Evolutionary conservation across 2,888 invertebrate species (phyloP).

Genomic region (Synanthedon tipuliformis): DNA sequence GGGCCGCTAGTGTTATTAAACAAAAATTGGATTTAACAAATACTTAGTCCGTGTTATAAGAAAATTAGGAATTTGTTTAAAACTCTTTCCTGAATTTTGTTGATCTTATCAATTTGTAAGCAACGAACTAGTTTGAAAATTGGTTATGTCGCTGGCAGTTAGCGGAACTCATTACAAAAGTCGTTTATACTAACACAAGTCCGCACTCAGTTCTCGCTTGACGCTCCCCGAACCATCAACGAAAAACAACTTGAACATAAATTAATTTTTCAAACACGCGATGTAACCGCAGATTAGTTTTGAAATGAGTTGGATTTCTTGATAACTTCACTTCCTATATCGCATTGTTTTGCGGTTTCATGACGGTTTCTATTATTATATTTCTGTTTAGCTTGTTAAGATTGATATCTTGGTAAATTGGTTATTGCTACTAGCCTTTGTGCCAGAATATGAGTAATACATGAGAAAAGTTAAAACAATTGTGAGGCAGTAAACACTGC

Average conservation of each 20-base stretch:
- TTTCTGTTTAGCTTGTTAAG: constrained; percentile 31
- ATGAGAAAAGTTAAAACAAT: too few species aligned
- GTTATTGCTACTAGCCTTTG: too few species aligned
- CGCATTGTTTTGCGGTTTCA: constrained; percentile 40
- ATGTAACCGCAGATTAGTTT: constrained; percentile 44
- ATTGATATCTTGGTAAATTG: constrained; percentile 28
- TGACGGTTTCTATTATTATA: constrained; percentile 33
- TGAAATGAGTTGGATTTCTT: constrained; percentile 46
- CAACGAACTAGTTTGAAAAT: constrained; percentile 25
- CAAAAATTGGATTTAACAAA: too few species aligned
- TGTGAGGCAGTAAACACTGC: too few species aligned
- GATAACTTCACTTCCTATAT: constrained; percentile 34
- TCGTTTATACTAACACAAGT: constrained; percentile 38
- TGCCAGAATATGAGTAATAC: too few species aligned
- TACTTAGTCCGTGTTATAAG: background rate
- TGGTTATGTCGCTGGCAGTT: constrained; percentile 39
- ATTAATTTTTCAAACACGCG: constrained; percentile 62
- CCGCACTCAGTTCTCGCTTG: constrained; percentile 27
- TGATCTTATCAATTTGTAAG: constrained; percentile 21
- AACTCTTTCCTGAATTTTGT: constrained; percentile 9
- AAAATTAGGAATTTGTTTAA: constrained; percentile 10
- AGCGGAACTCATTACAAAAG: constrained; percentile 42
- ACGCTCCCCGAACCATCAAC: constrained; percentile 10
- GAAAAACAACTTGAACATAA: constrained; percentile 35
- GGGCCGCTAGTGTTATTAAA: too few species aligned